Evolutionary conservation across 2,797 vertebrate genomes (phyloP), one percentile per base, ranked within the genome.

Genomic region (Acanthurus lineatus): DNA sequence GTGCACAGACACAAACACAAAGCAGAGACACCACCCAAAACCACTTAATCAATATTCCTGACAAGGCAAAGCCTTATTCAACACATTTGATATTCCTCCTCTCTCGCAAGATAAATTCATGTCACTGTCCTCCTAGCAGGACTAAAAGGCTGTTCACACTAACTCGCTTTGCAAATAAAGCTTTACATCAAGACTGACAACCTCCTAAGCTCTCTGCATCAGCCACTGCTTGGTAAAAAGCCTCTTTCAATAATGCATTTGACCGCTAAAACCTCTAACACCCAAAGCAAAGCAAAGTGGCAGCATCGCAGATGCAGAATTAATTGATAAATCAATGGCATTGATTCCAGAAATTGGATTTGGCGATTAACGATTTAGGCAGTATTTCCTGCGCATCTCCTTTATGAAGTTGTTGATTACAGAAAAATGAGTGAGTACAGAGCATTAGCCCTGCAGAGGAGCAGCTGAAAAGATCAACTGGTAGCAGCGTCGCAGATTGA

Each of bases 111-210:
- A 93, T 91, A 93, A 92, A 93, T 90, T 89, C 88, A 86, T 88
- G 91, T 88, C 87, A 82, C 78, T 82, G 88, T 87, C 86, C 81
- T 86, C 82, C 71, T 73, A 53, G 79, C 83, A 83, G 84, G 88
- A 91, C 90, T 91, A 91, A 90, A 91, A 91, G 77, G 88, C 86
- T 77, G 86, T 86, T 87, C 88, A 77, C 86, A 89, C 87, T 86
- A 90, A 91, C 90, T 90, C 86, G 72, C 88, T 92, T 86, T 79
- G 85, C 90, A 94, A 94, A 94, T 92, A 93, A 94, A 93, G 91
- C 92, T 88, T 92, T 90, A 90, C 91, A 89, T 92, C 91, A 89
- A 89, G 92, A 91, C 83, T 93, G 91, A 92, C 92, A 93, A 79
- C 79, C 86, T 81, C 86, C 86, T 91, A 93, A 93, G 91, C 92